Percentiles rank a stretch among this genome's conserved stretches.
These are phyloP conservation scores for Oxyruncus cristatus DNA, from an alignment of 2,113 vertebrate species.

Conservation along the genomic window DNA sequence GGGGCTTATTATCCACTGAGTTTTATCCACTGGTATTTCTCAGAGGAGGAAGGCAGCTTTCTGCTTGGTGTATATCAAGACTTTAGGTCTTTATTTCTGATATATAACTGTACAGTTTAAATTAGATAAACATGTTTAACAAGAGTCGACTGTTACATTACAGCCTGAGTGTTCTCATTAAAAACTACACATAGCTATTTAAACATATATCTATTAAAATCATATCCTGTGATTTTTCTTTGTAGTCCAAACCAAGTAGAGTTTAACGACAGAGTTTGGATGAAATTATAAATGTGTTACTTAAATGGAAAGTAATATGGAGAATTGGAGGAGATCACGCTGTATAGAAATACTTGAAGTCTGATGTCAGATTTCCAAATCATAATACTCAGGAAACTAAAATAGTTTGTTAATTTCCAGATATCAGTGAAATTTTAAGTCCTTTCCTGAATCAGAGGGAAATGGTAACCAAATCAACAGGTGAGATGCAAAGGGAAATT, in stretches of 20 bases:
- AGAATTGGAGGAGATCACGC: not conserved
- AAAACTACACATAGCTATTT: not conserved
- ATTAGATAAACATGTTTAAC: not conserved
- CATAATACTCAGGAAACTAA: not conserved
- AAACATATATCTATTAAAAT: not conserved
- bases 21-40: not conserved
- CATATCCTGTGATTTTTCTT: not conserved
- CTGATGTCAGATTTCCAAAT: not conserved
- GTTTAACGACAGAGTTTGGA: not conserved
- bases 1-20: not conserved
- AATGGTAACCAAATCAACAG: not conserved
- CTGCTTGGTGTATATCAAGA: not conserved
- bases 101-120: not conserved
- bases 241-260: not conserved
- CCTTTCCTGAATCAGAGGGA: not conserved
- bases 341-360: not conserved
- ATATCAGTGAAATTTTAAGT: not conserved
- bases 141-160: not conserved
- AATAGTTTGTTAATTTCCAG: not conserved
- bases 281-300: not conserved
- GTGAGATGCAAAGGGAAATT: not conserved
- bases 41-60: not conserved
- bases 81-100: not conserved
- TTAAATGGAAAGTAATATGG: not conserved
- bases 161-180: not conserved